A percentile compares a stretch with the other conserved stretches of the same genome.
These are phyloP conservation scores for Vipera latastei DNA, from an alignment of 2,797 vertebrate species.

Conservation along the genomic window DNA sequence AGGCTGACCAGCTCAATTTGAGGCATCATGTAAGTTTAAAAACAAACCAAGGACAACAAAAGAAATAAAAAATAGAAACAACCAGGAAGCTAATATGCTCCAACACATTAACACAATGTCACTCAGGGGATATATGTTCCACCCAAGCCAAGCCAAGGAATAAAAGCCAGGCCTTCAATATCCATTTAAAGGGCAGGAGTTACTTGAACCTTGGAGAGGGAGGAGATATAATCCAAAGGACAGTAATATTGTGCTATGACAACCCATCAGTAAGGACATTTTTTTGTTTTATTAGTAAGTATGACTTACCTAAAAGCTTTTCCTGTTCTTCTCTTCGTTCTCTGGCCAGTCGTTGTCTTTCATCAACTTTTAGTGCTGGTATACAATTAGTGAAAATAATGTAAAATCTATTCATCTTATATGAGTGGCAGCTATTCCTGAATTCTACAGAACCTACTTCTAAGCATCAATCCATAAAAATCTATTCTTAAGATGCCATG, in stretches of 20 bases:
- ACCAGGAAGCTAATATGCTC: not conserved
- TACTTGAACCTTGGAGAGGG: not conserved
- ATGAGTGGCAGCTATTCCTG: not conserved
- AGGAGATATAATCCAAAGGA: not conserved
- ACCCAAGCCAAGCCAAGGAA: not conserved
- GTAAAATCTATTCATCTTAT: not conserved
- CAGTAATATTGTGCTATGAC: not conserved
- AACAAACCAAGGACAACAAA: not conserved
- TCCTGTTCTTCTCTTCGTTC: slow-evolving; percentile 88
- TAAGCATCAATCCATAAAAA: not conserved
- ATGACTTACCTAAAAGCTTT: slow-evolving; percentile 83
- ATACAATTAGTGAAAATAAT: slow-evolving; percentile 62
- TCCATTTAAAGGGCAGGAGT: not conserved
- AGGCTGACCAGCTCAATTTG: not conserved
- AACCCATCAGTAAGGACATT: not conserved
- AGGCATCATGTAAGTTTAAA: not conserved
- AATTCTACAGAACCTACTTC: not conserved
- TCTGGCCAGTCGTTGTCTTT: slow-evolving; percentile 87
- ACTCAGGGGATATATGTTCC: not conserved
- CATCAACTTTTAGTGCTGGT: slow-evolving; percentile 84
- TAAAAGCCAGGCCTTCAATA: not conserved
- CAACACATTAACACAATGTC: not conserved
- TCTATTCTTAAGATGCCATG: not conserved
- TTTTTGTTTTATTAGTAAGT: not conserved
- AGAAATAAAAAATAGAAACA: not conserved